Evolutionary conservation across 2,888 invertebrate species (phyloP), one percentile per base, ranked within the genome.

Genomic region (Diarsia mendica): DNA sequence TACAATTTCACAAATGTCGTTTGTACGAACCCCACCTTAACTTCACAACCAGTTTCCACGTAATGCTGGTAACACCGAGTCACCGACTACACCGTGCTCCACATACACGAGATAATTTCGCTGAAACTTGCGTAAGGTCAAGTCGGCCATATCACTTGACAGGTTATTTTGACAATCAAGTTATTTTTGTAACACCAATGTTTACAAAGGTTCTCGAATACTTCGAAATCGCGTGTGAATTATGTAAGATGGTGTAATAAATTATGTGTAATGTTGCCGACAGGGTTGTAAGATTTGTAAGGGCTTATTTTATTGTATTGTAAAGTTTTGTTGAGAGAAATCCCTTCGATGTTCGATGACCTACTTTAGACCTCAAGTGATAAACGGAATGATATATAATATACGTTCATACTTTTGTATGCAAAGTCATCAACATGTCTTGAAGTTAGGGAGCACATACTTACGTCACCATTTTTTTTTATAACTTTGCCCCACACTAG

Each of bases 101-200:
- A 88, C 80, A 85, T 88, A 80, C 79, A 70, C 77, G 79, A 80
- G 77, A 63, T 79, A 76, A 83, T 88, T 87, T 86, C 82, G 75
- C 87, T 89, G 83, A 79, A 86, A 85, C 61, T 88, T 87, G 82
- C 84, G 79, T 82, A 88, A 88, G 84, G 82, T 85, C 87, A 87
- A 66, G 66, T 82, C 76, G 79, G 79, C 76, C 85, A 72, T 82
- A 67, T 72, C 61, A 79, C 70, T 79, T 80, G 77, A 84, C 85
- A 64, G 80, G 78, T 88, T n/a, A 44, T 44, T 63, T 63, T 63
- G 63, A 63, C 76, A 80, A 80, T 85, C 76, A 79, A 68, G 77
- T 81, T 82, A 81, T 79, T 77, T 83, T 75, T 39, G 85, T 65
- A 58, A 72, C 69, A 58, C 48, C 66, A 60, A 77, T 83, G 72